These are phyloP conservation scores for Ormyrus labotus DNA, from an alignment of 2,888 invertebrate genomes.

Conservation along the genomic window DNA sequence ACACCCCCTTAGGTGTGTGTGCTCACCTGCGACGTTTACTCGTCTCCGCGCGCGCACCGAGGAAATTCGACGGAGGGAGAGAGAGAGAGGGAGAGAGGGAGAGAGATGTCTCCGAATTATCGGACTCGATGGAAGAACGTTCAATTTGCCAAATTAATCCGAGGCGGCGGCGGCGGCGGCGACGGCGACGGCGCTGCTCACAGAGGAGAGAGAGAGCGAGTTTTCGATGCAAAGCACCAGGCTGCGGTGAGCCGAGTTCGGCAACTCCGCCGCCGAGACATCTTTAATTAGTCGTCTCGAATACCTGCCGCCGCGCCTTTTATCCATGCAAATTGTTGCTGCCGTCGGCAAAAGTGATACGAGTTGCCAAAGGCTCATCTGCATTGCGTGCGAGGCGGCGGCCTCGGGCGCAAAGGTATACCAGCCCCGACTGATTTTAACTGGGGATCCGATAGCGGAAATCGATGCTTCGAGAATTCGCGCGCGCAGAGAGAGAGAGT, in stretches of 20 bases:
- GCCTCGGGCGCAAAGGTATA: too few relatives aligned
- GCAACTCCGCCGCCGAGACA: slow-evolving; percentile 20
- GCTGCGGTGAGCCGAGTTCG: slow-evolving; percentile 50
- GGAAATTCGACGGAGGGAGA: slow-evolving; percentile 39
- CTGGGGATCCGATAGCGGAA: slow-evolving; percentile 30
- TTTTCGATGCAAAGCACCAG: slow-evolving; percentile 64
- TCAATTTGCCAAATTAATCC: slow-evolving; percentile 74
- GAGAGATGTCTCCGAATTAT: slow-evolving; percentile 68
- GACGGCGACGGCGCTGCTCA: slow-evolving; percentile 23
- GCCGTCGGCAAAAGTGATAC: slow-evolving; percentile 1
- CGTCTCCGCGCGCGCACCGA: not conserved
- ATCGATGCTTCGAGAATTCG: slow-evolving; percentile 39
- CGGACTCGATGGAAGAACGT: slow-evolving; percentile 74
- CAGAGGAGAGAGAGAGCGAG: slow-evolving; percentile 57
- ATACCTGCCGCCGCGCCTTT: not conserved
- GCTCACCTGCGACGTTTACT: slow-evolving; percentile 41
- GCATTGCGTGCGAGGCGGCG: slow-evolving; percentile 23
- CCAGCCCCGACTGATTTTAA: not conserved
- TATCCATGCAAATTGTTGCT: slow-evolving; percentile 25
- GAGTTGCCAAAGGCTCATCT: slow-evolving; percentile 7
- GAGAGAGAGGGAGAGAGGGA: slow-evolving; percentile 13
- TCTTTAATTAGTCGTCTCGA: slow-evolving; percentile 54
- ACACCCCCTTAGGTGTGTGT: not conserved
- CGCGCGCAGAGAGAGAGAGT: too few relatives aligned
- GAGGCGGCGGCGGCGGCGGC: slow-evolving; percentile 24